Conservation (phyloP, 2,888 invertebrate genomes). For the Phyto melanocephala region DNA sequence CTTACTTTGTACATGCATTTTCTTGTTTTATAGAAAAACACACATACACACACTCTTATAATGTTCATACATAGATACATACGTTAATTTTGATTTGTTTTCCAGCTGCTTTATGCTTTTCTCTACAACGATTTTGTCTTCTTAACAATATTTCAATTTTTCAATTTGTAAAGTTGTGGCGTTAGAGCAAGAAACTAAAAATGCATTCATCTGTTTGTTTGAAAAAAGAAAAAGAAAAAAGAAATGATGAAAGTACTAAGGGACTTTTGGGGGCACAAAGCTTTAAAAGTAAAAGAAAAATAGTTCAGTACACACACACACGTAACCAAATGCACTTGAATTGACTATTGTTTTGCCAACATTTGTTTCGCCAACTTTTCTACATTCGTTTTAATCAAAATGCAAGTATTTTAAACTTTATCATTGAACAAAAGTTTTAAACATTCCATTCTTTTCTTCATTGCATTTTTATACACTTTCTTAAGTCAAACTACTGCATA, state of each 20-base stretch:
- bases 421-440: constrained; percentile 52
- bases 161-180: constrained; percentile 50
- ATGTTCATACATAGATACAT: background rate
- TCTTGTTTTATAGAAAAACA: background rate
- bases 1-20: constrained; percentile 35
- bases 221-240: background rate
- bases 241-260: background rate
- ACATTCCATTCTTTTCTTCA: constrained; percentile 13
- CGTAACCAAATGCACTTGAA: constrained; percentile 21
- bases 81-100: constrained; percentile 28
- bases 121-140: background rate
- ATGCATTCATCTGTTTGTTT: constrained; percentile 14
- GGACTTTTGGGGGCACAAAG: background rate
- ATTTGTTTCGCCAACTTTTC: constrained; percentile 60
- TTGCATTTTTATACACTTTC: constrained; percentile 35
- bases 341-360: constrained; percentile 64
- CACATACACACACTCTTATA: background rate
- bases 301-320: background rate
- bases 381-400: constrained; percentile 64
- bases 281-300: constrained; percentile 28
- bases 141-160: constrained; percentile 44
- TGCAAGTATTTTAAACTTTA: constrained; percentile 60
- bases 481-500: background rate
- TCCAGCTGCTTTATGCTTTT: background rate
- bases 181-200: constrained; percentile 13